A percentile compares a stretch with the other conserved stretches of the same genome.
phyloP scores from a whole-genome alignment of 2,888 invertebrate genomes.

The Bruchidius siliquastri region DNA sequence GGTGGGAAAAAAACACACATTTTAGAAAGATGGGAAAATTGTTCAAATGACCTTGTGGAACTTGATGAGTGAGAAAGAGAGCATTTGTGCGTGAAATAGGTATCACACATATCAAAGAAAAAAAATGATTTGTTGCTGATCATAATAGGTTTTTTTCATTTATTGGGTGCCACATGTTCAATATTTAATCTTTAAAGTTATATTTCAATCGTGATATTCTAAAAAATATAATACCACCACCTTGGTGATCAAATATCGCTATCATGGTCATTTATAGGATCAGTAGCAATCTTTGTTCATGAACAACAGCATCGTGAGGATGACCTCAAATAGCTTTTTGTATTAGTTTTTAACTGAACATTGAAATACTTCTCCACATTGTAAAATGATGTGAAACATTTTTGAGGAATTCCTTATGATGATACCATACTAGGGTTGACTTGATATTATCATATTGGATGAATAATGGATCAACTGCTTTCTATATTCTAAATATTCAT shows the following conservation, averaged over 20 bases:
- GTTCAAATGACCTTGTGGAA: too few species aligned
- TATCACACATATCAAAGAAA: too few species aligned
- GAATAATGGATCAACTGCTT: not conserved
- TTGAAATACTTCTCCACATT: not conserved
- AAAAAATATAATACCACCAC: not conserved
- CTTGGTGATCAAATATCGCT: not conserved
- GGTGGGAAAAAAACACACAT: too few species aligned
- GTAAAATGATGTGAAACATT: not conserved
- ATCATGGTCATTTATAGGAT: not conserved
- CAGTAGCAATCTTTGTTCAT: not conserved
- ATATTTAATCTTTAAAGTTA: not conserved
- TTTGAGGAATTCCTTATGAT: not conserved
- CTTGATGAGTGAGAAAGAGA: too few species aligned
- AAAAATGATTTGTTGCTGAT: too few species aligned
- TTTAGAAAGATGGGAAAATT: too few species aligned
- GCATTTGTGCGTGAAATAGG: too few species aligned
- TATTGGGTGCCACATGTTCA: not conserved
- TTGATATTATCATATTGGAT: not conserved
- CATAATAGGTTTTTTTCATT: too few species aligned
- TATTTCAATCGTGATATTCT: not conserved
- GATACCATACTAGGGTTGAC: not conserved
- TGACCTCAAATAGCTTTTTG: not conserved
- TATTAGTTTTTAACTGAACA: not conserved
- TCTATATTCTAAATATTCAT: not conserved
- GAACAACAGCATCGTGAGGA: not conserved